Percentiles rank a stretch among this genome's conserved stretches.
Conservation (phyloP, 1,140 invertebrate genomes). For the Aphis gossypii region DNA sequence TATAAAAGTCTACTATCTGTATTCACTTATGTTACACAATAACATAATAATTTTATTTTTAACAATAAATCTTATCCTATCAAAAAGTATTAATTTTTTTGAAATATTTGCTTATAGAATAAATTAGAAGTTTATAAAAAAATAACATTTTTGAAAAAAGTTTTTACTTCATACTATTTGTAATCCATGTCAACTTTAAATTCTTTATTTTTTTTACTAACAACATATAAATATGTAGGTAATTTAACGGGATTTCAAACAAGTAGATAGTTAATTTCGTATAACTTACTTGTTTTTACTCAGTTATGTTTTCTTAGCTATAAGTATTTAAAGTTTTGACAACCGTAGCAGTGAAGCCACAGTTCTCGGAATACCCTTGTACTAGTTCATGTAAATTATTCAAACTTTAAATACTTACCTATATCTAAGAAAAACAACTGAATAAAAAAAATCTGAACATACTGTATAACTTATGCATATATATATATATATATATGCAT, state of each 20-base stretch:
- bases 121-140: background rate
- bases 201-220: background rate
- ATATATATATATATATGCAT: no score
- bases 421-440: background rate
- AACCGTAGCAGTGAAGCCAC: background rate
- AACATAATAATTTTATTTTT: no score
- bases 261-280: background rate
- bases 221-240: background rate
- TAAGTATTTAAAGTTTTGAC: background rate
- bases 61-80: no score
- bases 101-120: no score
- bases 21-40: background rate
- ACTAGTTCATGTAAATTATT: background rate
- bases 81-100: background rate
- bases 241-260: background rate
- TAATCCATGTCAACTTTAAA: background rate
- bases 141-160: background rate
- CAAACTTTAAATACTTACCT: background rate
- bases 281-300: no score
- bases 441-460: background rate
- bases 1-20: no score
- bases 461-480: no score
- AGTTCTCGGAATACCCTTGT: background rate
- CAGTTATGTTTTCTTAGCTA: no score
- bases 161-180: background rate